Percentiles rank a stretch among this genome's conserved stretches.
Evolutionary conservation across 2,113 vertebrate genomes (phyloP).

Genomic region (Shinisaurus crocodilurus): DNA sequence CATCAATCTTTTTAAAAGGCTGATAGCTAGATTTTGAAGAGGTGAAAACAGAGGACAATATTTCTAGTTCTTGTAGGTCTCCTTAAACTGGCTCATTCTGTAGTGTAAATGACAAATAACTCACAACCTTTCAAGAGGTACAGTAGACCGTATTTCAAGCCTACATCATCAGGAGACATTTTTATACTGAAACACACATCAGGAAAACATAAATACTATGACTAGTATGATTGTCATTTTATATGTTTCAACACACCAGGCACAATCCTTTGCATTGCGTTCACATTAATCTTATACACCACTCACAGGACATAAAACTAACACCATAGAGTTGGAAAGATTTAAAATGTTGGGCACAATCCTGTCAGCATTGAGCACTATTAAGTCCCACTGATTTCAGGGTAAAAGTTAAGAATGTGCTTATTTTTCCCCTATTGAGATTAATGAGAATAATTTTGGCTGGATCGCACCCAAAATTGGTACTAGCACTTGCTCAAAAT

Average conservation of each 20-base stretch:
- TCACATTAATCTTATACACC: conserved; percentile 46
- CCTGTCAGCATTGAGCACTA: not conserved
- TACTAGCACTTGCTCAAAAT: not conserved
- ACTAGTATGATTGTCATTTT: conserved; percentile 47
- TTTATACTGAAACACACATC: conserved; percentile 31
- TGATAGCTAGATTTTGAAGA: not conserved
- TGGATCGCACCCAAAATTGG: not conserved
- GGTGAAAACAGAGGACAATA: not conserved
- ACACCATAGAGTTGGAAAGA: not conserved
- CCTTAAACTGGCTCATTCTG: conserved; percentile 11
- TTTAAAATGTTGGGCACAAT: not conserved
- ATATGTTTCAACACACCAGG: conserved; percentile 34
- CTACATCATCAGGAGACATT: conserved; percentile 9
- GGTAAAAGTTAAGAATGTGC: not conserved
- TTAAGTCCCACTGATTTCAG: not conserved
- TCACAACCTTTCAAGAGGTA: conserved; percentile 3
- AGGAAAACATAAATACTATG: conserved; percentile 33
- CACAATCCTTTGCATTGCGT: conserved; percentile 38
- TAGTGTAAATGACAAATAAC: conserved; percentile 8
- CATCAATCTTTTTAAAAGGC: not conserved
- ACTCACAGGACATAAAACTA: not conserved
- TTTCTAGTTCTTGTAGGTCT: not conserved
- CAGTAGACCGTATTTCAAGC: not conserved
- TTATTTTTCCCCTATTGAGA: not conserved
- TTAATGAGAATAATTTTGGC: conserved; percentile 18